Evolutionary conservation across 2,888 invertebrate species (phyloP), one percentile per base, ranked within the genome.

Genomic region (Drosophila engyochracea): DNA sequence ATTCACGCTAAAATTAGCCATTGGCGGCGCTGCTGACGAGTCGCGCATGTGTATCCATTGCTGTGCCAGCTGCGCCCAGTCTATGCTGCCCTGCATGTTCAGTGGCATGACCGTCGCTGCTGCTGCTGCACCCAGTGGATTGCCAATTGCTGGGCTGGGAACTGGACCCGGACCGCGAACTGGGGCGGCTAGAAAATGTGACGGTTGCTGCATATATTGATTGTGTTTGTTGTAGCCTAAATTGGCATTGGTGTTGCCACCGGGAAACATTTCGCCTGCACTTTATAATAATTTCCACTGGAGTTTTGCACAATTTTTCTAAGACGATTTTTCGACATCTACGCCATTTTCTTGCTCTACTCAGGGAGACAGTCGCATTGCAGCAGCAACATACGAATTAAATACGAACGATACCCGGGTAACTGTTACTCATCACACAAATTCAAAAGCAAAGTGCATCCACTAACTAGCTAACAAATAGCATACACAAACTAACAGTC

Each of bases 31-130:
- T 58, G 77, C n/a, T 44, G 95, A 94, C 44, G 94, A 94, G 65
- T 92, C 92, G 31, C 98, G 97, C 98, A 98, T 98, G 92, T 97
- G 97, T 84, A 99, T 99, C 99, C 99, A 99, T 95, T 99, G 98
- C 92, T 99, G 98, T 33, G 99, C 99, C 90, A 99, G 94, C 37
- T 97, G 96, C 16, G 98, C 99, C 99, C 99, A 99, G 93, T 99
- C 99, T 71, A 99, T 98, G 94, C 97, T 30, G 12, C 83, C 89
- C n/a, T 83, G 86, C 68, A 85, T 75, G n/a, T 70, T 86, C 4
- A 89, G 12, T 14, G 83, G 89, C 72, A 82, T 76, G 16, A 54
- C 69, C 25, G 80, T 37, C n/a, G 72, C 19, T 3, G 55, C 51
- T 2, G 59, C 53, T 30, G 73, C 28, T 19, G 67, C 22, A 16